These are phyloP conservation scores for Sinocyclocheilus grahami DNA, from an alignment of 2,113 vertebrate genomes.

Conservation along the genomic window DNA sequence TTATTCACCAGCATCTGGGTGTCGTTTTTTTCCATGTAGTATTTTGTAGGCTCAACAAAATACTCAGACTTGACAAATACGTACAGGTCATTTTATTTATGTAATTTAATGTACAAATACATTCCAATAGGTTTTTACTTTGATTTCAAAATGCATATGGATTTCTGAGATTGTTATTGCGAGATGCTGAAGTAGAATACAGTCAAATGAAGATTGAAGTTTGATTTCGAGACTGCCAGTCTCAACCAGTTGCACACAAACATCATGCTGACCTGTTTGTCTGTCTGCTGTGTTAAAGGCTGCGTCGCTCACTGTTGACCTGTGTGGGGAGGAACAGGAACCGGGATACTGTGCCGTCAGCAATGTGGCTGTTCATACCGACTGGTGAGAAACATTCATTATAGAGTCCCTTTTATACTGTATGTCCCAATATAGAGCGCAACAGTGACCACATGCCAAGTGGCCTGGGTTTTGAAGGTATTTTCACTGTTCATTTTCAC, in stretches of 20 bases:
- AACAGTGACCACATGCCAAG: too few relatives aligned
- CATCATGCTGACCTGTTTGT: neutral
- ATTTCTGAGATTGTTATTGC: neutral
- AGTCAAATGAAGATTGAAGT: neutral
- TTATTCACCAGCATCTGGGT: slow-evolving; percentile 43
- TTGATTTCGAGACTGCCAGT: too few relatives aligned
- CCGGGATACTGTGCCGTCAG: slow-evolving; percentile 92
- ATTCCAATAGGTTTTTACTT: neutral
- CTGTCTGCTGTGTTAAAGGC: slow-evolving; percentile 73
- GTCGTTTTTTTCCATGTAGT: slow-evolving; percentile 22
- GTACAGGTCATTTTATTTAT: neutral
- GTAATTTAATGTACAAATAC: neutral
- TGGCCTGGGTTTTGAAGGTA: too few relatives aligned
- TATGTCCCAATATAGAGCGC: too few relatives aligned
- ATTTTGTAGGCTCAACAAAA: neutral
- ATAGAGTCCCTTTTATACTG: too few relatives aligned
- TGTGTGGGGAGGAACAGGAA: slow-evolving; percentile 92
- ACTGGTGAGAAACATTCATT: slow-evolving; percentile 81
- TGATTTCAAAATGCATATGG: neutral
- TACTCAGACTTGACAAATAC: neutral
- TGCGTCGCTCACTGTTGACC: slow-evolving; percentile 92
- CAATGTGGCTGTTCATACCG: slow-evolving; percentile 88
- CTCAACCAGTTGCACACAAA: slow-evolving; percentile 24
- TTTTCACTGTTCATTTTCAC: too few relatives aligned
- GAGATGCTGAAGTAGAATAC: neutral